phyloP scores from a whole-genome alignment of 2,113 vertebrate species.

The Istiophorus platypterus region DNA sequence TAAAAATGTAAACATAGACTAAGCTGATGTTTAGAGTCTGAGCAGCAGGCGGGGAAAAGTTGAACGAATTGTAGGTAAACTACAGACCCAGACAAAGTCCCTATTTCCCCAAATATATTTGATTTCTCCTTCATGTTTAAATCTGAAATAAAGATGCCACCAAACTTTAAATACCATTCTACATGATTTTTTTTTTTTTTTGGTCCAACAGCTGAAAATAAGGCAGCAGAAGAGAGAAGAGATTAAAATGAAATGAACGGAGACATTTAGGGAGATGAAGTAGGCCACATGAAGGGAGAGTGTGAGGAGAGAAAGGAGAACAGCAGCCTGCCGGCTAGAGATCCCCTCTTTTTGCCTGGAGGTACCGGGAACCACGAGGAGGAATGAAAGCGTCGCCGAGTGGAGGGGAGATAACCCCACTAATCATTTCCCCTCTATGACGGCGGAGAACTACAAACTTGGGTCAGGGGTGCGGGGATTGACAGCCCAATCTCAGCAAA shows the following conservation, averaged over 20 bases:
- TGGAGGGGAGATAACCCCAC: slow-evolving; percentile 74
- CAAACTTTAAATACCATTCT: neutral
- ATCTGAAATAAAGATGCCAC: slow-evolving; percentile 7
- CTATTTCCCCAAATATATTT: neutral
- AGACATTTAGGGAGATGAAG: slow-evolving; percentile 62
- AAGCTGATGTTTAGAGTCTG: neutral
- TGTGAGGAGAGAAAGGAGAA: slow-evolving; percentile 28
- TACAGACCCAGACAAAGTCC: slow-evolving; percentile 3
- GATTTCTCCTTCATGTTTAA: slow-evolving; percentile 19
- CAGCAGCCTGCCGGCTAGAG: slow-evolving; percentile 64
- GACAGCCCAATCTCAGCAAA: slow-evolving; percentile 84
- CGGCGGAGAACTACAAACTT: slow-evolving; percentile 73
- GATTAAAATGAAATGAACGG: slow-evolving; percentile 45
- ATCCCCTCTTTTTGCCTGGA: slow-evolving; percentile 73
- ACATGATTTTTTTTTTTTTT: too few relatives aligned
- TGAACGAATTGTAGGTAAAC: neutral
- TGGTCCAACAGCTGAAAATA: slow-evolving; percentile 5
- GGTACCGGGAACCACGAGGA: slow-evolving; percentile 63
- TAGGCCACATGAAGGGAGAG: slow-evolving; percentile 40
- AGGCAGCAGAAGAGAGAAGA: slow-evolving; percentile 11
- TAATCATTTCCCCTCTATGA: slow-evolving; percentile 83
- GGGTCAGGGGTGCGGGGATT: slow-evolving; percentile 79
- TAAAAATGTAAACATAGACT: slow-evolving; percentile 30
- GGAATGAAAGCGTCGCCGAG: slow-evolving; percentile 62
- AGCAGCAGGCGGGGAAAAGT: neutral